Evolutionary conservation across 2,113 vertebrate genomes (phyloP).

Genomic region (Daubentonia madagascariensis): DNA sequence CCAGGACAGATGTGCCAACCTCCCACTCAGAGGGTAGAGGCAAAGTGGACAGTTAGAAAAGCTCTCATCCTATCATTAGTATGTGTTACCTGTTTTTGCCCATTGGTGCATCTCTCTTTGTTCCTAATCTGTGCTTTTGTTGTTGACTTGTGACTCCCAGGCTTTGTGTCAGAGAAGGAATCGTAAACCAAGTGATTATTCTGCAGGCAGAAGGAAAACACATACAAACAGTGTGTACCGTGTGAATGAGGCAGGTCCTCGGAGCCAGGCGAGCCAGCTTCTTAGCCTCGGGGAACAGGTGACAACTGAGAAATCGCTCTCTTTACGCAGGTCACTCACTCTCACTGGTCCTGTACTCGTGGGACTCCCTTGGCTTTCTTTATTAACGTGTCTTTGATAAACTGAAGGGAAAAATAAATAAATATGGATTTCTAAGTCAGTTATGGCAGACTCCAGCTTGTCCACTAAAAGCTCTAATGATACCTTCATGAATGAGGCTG

Average conservation of each 20-base stretch:
- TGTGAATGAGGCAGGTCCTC: no score
- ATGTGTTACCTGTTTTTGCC: not conserved
- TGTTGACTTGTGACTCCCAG: not conserved
- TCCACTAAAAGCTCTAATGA: not conserved
- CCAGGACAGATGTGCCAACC: not conserved
- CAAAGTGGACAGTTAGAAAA: not conserved
- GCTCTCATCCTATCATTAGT: not conserved
- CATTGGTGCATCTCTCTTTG: not conserved
- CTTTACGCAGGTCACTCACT: not conserved
- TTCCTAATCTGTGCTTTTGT: not conserved
- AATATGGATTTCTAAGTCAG: not conserved
- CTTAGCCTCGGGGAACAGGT: not conserved
- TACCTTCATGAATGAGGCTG: fast-evolving
- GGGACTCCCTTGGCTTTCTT: not conserved
- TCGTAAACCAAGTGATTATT: not conserved
- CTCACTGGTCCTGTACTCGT: not conserved
- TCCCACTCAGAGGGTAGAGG: not conserved
- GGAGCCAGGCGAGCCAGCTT: not conserved
- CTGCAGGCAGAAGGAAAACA: not conserved
- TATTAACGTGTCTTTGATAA: not conserved
- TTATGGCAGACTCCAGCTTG: not conserved
- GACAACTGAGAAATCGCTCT: not conserved
- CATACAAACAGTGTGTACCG: not conserved
- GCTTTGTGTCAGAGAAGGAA: not conserved
- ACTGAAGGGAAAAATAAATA: not conserved